A percentile compares a stretch with the other conserved stretches of the same genome.
These are phyloP conservation scores for Pristiophorus japonicus DNA, from an alignment of 2,113 vertebrate genomes.

Conservation along the genomic window DNA sequence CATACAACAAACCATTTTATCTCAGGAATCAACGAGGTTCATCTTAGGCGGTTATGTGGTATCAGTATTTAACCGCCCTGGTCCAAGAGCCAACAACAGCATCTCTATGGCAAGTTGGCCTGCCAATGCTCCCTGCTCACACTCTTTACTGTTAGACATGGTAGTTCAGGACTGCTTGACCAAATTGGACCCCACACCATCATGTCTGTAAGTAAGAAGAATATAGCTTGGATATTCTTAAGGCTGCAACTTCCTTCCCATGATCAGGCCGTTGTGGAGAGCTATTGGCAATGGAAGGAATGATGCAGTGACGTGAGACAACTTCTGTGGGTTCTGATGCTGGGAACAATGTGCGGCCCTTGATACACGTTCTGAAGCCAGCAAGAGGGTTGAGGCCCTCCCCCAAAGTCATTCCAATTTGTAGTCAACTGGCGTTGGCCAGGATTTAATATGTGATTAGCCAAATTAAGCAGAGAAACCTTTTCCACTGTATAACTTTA, in stretches of 20 bases:
- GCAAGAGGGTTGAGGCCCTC: background rate
- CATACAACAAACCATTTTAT: no score
- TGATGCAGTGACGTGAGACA: background rate
- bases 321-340: background rate
- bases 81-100: background rate
- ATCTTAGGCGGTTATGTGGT: background rate
- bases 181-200: background rate
- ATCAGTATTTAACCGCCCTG: no score
- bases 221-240: background rate
- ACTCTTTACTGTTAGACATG: background rate
- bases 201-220: background rate
- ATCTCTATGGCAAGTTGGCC: background rate
- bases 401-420: background rate
- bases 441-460: background rate
- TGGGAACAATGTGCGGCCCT: background rate
- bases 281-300: background rate
- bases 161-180: background rate
- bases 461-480: background rate
- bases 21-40: no score
- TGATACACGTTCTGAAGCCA: background rate
- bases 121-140: background rate
- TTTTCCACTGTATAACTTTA: background rate
- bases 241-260: background rate
- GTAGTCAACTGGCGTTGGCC: background rate
- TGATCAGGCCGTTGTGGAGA: background rate